Percentiles rank a stretch among this genome's conserved stretches.
Evolutionary conservation across 2,888 invertebrate species (phyloP).

Genomic region (Caradrina clavipalpis): DNA sequence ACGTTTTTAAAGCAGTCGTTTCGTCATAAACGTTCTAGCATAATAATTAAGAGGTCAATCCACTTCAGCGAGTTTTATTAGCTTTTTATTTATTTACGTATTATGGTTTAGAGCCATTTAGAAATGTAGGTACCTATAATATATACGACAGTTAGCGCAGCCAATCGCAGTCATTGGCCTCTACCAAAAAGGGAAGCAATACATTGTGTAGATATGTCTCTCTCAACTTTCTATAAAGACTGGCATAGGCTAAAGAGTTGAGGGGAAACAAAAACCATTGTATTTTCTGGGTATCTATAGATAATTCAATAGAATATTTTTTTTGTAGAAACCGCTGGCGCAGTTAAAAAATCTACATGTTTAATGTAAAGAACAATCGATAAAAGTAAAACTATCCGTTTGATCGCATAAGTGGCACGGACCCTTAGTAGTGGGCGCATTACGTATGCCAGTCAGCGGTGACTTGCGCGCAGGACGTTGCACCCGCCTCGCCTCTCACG

Average conservation of each 20-base stretch:
- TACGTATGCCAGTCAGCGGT: conserved; percentile 84
- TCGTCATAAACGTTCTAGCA: conserved; percentile 37
- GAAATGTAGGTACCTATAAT: not conserved
- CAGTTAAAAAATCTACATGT: not conserved
- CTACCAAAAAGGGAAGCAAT: conserved; percentile 14
- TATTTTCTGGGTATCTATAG: not conserved
- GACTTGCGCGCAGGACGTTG: conserved; percentile 82
- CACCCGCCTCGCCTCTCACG: conserved; percentile 78
- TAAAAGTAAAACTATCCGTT: conserved; percentile 47
- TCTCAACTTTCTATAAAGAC: too few species aligned
- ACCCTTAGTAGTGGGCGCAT: conserved; percentile 68
- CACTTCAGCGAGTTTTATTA: conserved; percentile 42
- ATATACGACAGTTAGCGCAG: conserved; percentile 23
- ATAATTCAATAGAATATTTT: not conserved
- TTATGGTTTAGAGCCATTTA: conserved; percentile 21
- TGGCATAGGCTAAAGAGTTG: not conserved
- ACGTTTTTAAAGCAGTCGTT: conserved; percentile 25
- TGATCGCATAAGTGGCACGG: conserved; percentile 43
- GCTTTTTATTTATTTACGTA: conserved; percentile 18
- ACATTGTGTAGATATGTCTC: not conserved
- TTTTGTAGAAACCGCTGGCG: not conserved
- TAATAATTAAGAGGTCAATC: conserved; percentile 59
- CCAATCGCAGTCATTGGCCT: conserved; percentile 29
- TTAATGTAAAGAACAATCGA: conserved; percentile 3
- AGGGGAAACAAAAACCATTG: not conserved